Evolutionary conservation across 2,113 vertebrate species (phyloP), one percentile per base, ranked within the genome.

Genomic region (Rana temporaria): DNA sequence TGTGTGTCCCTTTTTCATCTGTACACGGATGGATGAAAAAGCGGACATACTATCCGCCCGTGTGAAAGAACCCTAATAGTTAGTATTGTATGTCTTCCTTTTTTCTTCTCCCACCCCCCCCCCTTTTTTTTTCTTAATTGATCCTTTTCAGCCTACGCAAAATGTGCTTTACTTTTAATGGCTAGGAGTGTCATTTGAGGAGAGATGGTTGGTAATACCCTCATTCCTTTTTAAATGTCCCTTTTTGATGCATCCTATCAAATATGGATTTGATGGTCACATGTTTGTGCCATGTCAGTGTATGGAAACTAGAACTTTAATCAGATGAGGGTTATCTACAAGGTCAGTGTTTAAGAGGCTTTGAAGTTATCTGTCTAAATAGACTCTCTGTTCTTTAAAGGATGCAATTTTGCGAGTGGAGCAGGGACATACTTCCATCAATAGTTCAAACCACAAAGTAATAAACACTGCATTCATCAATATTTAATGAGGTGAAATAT

Each of bases 321-420:
- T 81, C 69, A 65, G 60, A 73, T 62, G 34, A 81, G 78, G 78
- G 79, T 81, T 81, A 81, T 81, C 79, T 73, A 7, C 79, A 81
- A 81, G 79, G 79, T 81, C 69, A 65, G 24, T 38, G 48, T 55
- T 65, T 81, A 81, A 81, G 79, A 81, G 79, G 79, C 68, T 81
- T 81, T 81, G 69, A 81, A 81, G 69, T 73, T 81, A 18, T 71
- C 69, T 56, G 79, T 65, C 68, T 81, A 72, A 81, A 81, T 81
- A 70, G 67, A 64, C 57, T 52, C 34, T 63, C 20, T 81, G 67
- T 81, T 73, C 79, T 73, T 19, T 73, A 52, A 56, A 81, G 67
- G 59, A 55, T 81, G 60, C 57, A 17, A 22, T 81, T 67, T 70
- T 48, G 26, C 56, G 71, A 79, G 53, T 64, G 0, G 22, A 81